Evolutionary conservation across 2,797 vertebrate species (phyloP).

Genomic region (Rachycentron canadum): DNA sequence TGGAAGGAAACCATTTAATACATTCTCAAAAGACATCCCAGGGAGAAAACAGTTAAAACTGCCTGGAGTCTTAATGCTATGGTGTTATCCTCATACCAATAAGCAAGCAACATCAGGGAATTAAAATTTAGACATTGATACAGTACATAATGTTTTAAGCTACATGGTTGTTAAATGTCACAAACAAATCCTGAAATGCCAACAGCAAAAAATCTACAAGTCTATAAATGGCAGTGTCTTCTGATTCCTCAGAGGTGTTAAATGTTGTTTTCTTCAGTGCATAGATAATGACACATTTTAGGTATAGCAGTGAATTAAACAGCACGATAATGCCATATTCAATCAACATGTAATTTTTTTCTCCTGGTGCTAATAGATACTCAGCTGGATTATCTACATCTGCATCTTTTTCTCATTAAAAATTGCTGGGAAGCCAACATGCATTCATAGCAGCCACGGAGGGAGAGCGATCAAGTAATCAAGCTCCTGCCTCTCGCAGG

Average conservation of each 20-base stretch:
- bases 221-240: conserved; percentile 36
- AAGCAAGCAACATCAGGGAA: conserved; percentile 4
- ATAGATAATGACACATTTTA: conserved; percentile 46
- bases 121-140: conserved; percentile 2
- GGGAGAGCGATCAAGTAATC: conserved; percentile 67
- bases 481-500: conserved; percentile 67
- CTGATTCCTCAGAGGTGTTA: conserved; percentile 47
- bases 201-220: conserved; percentile 25
- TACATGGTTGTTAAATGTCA: conserved; percentile 32
- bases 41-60: not conserved
- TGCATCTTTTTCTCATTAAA: conserved; percentile 82
- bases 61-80: not conserved
- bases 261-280: conserved; percentile 49
- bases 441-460: conserved; percentile 57
- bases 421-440: conserved; percentile 61
- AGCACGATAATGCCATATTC: conserved; percentile 50
- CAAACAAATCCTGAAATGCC: conserved; percentile 33
- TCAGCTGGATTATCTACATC: conserved; percentile 70
- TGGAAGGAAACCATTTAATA: not conserved
- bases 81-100: not conserved
- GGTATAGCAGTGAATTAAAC: conserved; percentile 54
- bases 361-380: conserved; percentile 67
- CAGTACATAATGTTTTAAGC: not conserved
- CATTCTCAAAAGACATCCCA: not conserved
- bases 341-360: conserved; percentile 36